phyloP scores from a whole-genome alignment of 2,113 vertebrate genomes.

The Condylura cristata region DNA sequence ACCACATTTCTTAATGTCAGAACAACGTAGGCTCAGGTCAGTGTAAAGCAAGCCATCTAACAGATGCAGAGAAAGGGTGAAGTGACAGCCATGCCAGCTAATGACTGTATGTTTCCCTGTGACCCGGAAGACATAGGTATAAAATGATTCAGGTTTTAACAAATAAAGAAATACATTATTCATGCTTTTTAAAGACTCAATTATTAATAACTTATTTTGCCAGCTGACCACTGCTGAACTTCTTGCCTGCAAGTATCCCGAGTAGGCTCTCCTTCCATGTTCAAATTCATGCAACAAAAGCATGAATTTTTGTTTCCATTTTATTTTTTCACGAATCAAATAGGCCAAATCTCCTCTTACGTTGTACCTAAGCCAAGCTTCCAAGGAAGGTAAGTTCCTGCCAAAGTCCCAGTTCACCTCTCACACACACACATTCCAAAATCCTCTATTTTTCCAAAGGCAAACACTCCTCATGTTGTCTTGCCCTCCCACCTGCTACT shows the following conservation, averaged over 20 bases:
- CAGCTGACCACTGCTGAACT: background rate
- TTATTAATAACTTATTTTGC: background rate
- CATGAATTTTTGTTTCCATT: no score
- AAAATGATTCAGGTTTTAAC: background rate
- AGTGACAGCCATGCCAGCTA: background rate
- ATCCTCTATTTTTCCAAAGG: background rate
- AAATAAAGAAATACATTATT: no score
- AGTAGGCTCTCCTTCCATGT: background rate
- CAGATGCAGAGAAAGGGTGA: background rate
- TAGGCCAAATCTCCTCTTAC: background rate
- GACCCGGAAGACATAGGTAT: background rate
- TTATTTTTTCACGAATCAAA: background rate
- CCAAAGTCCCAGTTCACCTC: background rate
- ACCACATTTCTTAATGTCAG: background rate
- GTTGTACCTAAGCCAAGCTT: conserved; percentile 2
- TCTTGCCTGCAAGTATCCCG: background rate
- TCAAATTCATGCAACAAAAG: background rate
- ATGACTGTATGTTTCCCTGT: background rate
- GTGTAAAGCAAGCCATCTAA: background rate
- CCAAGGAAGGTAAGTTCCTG: conserved; percentile 13
- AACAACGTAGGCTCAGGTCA: background rate
- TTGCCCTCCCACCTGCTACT: background rate
- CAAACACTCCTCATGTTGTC: background rate
- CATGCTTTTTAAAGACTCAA: background rate
- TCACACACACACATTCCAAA: background rate